Conservation (phyloP, 2,113 vertebrate species). For the Engraulis encrasicolus region DNA sequence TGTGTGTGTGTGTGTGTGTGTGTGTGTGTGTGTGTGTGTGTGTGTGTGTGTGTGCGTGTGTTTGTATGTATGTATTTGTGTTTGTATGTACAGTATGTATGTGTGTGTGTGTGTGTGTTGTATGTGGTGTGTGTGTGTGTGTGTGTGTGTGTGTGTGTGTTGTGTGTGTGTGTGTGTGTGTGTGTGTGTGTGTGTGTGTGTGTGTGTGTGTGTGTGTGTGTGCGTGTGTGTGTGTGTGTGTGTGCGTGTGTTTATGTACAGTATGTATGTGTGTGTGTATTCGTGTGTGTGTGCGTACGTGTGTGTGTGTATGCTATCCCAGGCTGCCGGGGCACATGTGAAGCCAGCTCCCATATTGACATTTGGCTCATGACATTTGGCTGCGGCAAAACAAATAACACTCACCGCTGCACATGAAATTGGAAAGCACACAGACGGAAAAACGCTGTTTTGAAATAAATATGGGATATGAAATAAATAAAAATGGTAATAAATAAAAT, state of each 20-base stretch:
- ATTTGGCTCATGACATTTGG: conserved; percentile 61
- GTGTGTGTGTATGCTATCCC: too few species aligned
- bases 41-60: background rate
- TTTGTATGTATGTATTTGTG: too few species aligned
- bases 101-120: too few species aligned
- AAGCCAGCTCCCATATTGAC: conserved; percentile 41
- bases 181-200: background rate
- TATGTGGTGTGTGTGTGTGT: too few species aligned
- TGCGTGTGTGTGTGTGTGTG: background rate
- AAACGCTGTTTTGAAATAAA: conserved; percentile 30
- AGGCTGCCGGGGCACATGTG: conserved; percentile 39
- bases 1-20: background rate
- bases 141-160: too few species aligned
- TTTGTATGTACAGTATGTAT: too few species aligned
- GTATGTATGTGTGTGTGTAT: too few species aligned
- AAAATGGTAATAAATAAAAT: background rate
- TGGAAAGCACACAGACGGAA: conserved; percentile 18
- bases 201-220: background rate
- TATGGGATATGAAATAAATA: conserved; percentile 23
- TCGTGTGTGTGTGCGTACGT: too few species aligned
- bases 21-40: background rate
- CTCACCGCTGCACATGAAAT: conserved; percentile 51
- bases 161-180: background rate
- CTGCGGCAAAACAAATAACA: conserved; percentile 64
- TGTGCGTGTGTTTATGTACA: too few species aligned